phyloP scores from a whole-genome alignment of 2,888 invertebrate genomes.

The Volucella inflata region DNA sequence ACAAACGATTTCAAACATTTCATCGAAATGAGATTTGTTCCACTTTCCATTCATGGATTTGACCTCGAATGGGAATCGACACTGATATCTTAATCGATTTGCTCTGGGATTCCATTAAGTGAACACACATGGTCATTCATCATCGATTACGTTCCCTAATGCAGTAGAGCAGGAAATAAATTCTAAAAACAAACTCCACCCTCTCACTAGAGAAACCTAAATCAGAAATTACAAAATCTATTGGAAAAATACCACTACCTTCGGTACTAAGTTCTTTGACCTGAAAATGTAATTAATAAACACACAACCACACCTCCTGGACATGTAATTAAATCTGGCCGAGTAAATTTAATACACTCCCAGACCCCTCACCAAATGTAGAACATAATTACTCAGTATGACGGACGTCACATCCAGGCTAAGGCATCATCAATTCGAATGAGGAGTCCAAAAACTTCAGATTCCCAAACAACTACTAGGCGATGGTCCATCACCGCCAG shows the following conservation, averaged over 20 bases:
- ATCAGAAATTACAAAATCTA: slow-evolving; percentile 38
- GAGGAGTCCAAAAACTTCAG: not conserved
- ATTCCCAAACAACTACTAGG: slow-evolving; percentile 21
- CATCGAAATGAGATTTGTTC: slow-evolving; percentile 8
- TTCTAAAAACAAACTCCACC: not conserved
- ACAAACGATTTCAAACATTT: not conserved
- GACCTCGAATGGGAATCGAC: not conserved
- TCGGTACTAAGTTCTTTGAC: slow-evolving; percentile 23
- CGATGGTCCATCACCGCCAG: slow-evolving; percentile 24
- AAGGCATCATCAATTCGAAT: slow-evolving; percentile 24
- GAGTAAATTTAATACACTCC: slow-evolving; percentile 51
- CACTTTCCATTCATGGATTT: slow-evolving; percentile 1
- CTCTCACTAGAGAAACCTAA: not conserved
- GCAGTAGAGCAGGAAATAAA: slow-evolving; percentile 25
- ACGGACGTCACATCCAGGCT: slow-evolving; percentile 44
- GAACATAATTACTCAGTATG: slow-evolving; percentile 56
- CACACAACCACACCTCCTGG: slow-evolving; percentile 12
- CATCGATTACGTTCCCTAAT: slow-evolving; percentile 44
- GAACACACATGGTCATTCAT: slow-evolving; percentile 49
- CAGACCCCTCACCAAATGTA: not conserved
- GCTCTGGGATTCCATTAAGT: slow-evolving; percentile 44
- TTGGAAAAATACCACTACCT: slow-evolving; percentile 30
- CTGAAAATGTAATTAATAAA: slow-evolving; percentile 67
- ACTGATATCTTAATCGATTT: slow-evolving; percentile 41
- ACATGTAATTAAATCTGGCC: slow-evolving; percentile 58